Percentiles rank a stretch among this genome's conserved stretches.
These are phyloP conservation scores for Anhinga anhinga DNA, from an alignment of 2,113 vertebrate genomes.

Conservation along the genomic window DNA sequence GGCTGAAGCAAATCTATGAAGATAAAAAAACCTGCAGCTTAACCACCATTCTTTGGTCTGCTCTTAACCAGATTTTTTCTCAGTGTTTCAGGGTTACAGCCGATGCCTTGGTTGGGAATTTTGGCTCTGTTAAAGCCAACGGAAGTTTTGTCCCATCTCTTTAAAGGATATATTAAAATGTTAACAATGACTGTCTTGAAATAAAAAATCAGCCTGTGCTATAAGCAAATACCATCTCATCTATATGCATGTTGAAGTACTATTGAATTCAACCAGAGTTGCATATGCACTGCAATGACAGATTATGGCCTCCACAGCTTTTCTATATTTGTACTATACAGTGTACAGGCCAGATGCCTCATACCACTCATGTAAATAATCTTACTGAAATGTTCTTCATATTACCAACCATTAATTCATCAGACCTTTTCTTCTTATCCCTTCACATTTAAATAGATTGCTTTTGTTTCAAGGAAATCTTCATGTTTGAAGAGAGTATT, in stretches of 20 bases:
- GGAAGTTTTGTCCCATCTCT: not conserved
- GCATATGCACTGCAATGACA: not conserved
- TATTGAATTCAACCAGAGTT: constrained; percentile 13
- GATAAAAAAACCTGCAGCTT: not conserved
- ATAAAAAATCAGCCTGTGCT: not conserved
- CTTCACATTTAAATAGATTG: constrained; percentile 33
- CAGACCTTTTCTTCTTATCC: constrained; percentile 24
- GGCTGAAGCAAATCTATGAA: not conserved
- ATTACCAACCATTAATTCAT: constrained; percentile 23
- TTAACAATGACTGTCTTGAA: not conserved
- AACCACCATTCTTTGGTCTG: not conserved
- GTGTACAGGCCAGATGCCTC: constrained; percentile 37
- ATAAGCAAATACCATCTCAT: not conserved
- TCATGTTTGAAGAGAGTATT: not conserved
- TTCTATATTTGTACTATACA: constrained; percentile 43
- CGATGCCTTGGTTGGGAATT: not conserved
- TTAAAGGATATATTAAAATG: not conserved
- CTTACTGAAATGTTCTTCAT: constrained; percentile 27
- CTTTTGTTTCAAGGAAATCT: constrained; percentile 51
- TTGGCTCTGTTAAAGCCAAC: not conserved
- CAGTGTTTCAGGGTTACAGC: not conserved
- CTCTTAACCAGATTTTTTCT: not conserved
- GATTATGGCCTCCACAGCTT: constrained; percentile 49
- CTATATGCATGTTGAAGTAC: constrained; percentile 5
- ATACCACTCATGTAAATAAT: constrained; percentile 40